Base-by-base conservation (phyloP, 2,797 vertebrate genomes). In the Remorina albescens region DNA sequence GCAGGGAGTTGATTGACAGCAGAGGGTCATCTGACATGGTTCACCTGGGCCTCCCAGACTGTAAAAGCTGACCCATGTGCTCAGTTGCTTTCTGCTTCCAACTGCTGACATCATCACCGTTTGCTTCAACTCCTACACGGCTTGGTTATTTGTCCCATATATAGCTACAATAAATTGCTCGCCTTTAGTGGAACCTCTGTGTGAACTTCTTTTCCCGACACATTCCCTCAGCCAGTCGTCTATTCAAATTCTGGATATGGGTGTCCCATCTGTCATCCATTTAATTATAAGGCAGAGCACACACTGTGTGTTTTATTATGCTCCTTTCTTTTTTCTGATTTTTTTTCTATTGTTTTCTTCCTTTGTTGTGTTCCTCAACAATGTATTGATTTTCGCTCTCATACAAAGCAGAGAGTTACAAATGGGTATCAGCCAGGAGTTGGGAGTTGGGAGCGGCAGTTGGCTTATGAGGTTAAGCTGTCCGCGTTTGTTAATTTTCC, bases 361-460 rank as follows among this genome's bases (percentile, higher is more conserved):
- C n/a, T 63, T 19, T 60, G 56, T 68, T 68, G 61, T 57, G 42
- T 83, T 66, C n/a, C 32, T 50, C 46, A 65, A 71, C 71, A 39
- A 77, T 65, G 55, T 72, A 86, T 88, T 68, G 80, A 83, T 83
- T 81, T 65, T 12, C 36, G 7, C 19, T 8, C 56, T 58, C 57
- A 74, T 50, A 71, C 57, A 57, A 58, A 76, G 18, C 37, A 18
- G 37, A 57, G 60, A 42, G 78, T 30, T 77, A 49, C 56, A 83
- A 69, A 66, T 71, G 57, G 80, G 47, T 47, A 60, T 16, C 42
- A 60, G 62, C 26, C 47, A 12, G 44, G 39, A n/a, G 2, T 77
- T 26, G 7, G n/a, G n/a, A n/a, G n/a, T n/a, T 47, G 60, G 54
- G 67, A 76, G n/a, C n/a, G n/a, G n/a, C n/a, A n/a, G 62, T 34